Evolutionary conservation across 1,140 invertebrate genomes (phyloP).

Genomic region (roundworm (Caenorhabditis elegans)): WBcel235 BX284603.4:9976501-9977000

Average conservation of each 20-base stretch:
- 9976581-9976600: neutral
- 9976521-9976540: no score
- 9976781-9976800: constrained; percentile 26
- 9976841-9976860: constrained; percentile 31
- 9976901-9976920: constrained; percentile 15
- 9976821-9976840: constrained; percentile 20
- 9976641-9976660: neutral
- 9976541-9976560: neutral
- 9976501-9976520: no score
- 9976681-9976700: neutral
- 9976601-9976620: constrained; percentile 8
- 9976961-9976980: constrained; percentile 29
- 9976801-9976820: neutral
- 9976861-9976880: constrained; percentile 26
- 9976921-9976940: neutral
- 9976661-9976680: constrained; percentile 15
- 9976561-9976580: neutral
- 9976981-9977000: neutral
- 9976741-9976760: neutral
- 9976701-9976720: neutral
- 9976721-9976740: constrained; percentile 5
- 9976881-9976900: constrained; percentile 19
- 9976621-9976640: neutral
- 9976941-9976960: neutral
- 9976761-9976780: constrained; percentile 21